Base-by-base conservation (phyloP, 2,113 vertebrate genomes). In the Cyphomyrus discorhynchus region DNA sequence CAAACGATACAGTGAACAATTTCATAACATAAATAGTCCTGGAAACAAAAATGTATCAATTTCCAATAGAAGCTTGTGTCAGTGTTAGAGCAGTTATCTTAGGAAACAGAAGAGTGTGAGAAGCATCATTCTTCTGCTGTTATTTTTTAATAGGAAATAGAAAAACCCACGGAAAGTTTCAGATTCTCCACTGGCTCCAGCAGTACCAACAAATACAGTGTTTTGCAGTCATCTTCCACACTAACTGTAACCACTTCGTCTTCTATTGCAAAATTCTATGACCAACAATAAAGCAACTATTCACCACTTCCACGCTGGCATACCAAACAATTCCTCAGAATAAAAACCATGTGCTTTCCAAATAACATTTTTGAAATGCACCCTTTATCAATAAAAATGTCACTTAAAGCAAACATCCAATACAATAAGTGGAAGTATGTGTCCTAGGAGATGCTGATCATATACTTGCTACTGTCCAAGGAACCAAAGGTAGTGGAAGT, bases 291-390 rank as follows among this genome's bases (percentile, higher is more conserved):
- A 35, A 31, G 31, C 85, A 87, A 87, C 24, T n/a, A 87, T 52
- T 87, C 31, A 31, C 50, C 85, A 87, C 85, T 53, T 87, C 85
- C 85, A 87, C 6, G 13, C 50, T 87, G 50, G 50, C 85, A 87
- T 53, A 87, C 47, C 50, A 87, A 87, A 56, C 85, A 87, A 56
- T 87, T 87, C 47, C 49, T 42, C 49, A 53, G 31, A 87, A 87
- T 87, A 53, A 87, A 52, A 87, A n/a, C 50, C 50, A 87, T 87
- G 31, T 56, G 85, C 13, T 87, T 35, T 35, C 27, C 85, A 56
- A 53, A 87, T 35, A 87, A 35, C 2, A 21, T 47, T 45, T 56
- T 42, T 39, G 27, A 31, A 86, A 31, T 85, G 42, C 13, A 49
- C 83, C 83, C 24, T 39, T 35, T 50, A 46, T 27, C 85, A 87